Conservation (phyloP, 2,797 vertebrate species). For the Macroramphosus scolopax region DNA sequence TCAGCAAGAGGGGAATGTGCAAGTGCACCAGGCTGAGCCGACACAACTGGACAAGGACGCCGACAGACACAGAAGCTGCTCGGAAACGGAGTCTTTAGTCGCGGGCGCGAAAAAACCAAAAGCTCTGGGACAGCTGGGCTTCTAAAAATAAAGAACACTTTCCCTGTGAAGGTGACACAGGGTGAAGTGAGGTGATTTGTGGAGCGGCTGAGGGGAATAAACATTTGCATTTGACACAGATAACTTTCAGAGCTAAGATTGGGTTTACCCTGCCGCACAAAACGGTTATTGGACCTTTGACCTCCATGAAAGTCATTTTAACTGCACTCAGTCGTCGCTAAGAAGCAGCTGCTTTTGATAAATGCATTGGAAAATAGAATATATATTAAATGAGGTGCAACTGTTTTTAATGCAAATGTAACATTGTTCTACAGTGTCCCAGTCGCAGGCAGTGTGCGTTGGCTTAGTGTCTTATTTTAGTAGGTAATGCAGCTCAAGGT, state of each 20-base stretch:
- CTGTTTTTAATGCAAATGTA: slow-evolving; percentile 4
- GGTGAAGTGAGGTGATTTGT: slow-evolving; percentile 47
- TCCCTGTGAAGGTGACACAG: slow-evolving; percentile 51
- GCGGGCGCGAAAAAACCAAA: slow-evolving; percentile 35
- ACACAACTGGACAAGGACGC: slow-evolving; percentile 53
- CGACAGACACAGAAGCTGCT: slow-evolving; percentile 35
- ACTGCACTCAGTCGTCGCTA: background rate
- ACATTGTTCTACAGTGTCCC: too few species aligned
- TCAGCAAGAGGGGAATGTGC: slow-evolving; percentile 22
- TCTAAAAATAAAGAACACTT: slow-evolving; percentile 65
- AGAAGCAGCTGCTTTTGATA: slow-evolving; percentile 4
- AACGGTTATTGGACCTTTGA: slow-evolving; percentile 33
- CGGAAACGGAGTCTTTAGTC: slow-evolving; percentile 33
- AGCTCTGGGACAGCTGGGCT: slow-evolving; percentile 59
- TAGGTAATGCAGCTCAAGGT: slow-evolving; percentile 27
- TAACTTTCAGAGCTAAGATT: slow-evolving; percentile 43
- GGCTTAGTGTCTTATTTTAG: slow-evolving; percentile 39
- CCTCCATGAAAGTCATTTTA: slow-evolving; percentile 5
- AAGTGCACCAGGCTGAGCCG: slow-evolving; percentile 34
- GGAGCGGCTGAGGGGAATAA: slow-evolving; percentile 52
- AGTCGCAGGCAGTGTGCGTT: too few species aligned
- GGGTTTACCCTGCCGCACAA: slow-evolving; percentile 30
- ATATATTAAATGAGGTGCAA: background rate
- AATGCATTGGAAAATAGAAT: slow-evolving; percentile 24
- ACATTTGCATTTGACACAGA: slow-evolving; percentile 60